Base-by-base conservation (phyloP, 37 sponge, comb jelly and placozoan genomes). In the Amphimedon queenslandica region DNA sequence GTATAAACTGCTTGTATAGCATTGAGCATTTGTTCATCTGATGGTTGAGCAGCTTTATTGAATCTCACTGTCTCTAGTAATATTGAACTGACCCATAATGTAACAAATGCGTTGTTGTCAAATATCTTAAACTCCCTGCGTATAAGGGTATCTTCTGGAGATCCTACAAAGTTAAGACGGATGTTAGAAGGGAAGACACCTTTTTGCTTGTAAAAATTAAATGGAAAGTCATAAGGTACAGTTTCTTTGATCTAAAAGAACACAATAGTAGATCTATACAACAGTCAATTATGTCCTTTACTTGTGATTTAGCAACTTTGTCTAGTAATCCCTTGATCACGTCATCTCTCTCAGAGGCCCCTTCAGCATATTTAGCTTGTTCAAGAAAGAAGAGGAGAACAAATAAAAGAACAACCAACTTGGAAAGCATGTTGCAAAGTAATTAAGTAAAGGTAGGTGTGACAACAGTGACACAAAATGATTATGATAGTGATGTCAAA, bases 51-150 rank as follows among this genome's bases (percentile, higher is more conserved):
- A 13, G 41, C 55, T 0, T 27, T n/a, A 32, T 40, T 25, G 51
- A 76, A 75, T 30, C 55, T n/a, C 21, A 68, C 57, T 6, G 71
- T 60, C 40, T 82, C 83, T 28, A 82, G 65, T 16, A 75, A 56
- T 8, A 75, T 82, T 20, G 70, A 42, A 4, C 55, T 82, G 35
- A 69, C 43, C 83, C 76, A 82, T 13, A 69, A 29, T 58, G 83
- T 82, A 32, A 82, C 83, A 35, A 82, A 82, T 5, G 71, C 70
- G 70, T 82, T 82, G 64, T 69, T 39, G 70, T 82, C 83, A 35
- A 69, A 76, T 11, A 67, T 23, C 33, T 57, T 42, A 40, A 82
- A 4, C 24, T 18, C 33, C 11, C 66, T 71, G 2, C 83, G 67
- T 2, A 82, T 30, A 0, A 70, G 23, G 5, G 5, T 13, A 20